Evolutionary conservation across 2,113 vertebrate species (phyloP).

Genomic region (Apaloderma vittatum): DNA sequence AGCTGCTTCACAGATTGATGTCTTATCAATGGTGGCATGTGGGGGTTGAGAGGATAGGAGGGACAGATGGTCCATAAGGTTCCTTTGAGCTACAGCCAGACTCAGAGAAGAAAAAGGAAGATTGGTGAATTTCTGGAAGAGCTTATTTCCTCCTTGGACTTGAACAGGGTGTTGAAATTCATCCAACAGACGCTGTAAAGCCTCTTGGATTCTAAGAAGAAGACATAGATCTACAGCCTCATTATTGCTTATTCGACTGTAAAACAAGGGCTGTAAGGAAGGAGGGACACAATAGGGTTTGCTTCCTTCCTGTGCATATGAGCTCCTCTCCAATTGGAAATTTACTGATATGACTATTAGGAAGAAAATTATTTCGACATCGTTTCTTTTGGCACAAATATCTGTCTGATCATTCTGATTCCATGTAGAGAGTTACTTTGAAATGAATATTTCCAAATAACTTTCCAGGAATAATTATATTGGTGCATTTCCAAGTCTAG

Average conservation of each 20-base stretch:
- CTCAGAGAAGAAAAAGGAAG: conserved; percentile 59
- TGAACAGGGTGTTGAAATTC: conserved; percentile 63
- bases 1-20: conserved; percentile 62
- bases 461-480: conserved; percentile 32
- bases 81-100: conserved; percentile 70
- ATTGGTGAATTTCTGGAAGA: conserved; percentile 66
- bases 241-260: conserved; percentile 54
- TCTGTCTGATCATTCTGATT: neutral
- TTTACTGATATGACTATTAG: conserved; percentile 21
- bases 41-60: conserved; percentile 61
- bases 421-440: neutral
- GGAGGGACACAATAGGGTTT: conserved; percentile 40
- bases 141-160: conserved; percentile 71
- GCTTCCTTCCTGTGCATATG: conserved; percentile 32
- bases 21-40: conserved; percentile 59
- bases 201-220: conserved; percentile 64
- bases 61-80: conserved; percentile 66
- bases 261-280: conserved; percentile 52
- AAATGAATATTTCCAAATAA: conserved; percentile 2
- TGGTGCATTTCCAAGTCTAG: conserved; percentile 17
- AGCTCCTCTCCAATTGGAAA: conserved; percentile 25
- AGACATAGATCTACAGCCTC: conserved; percentile 64
- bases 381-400: neutral
- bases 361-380: conserved; percentile 40
- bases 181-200: conserved; percentile 65